Percentiles rank a stretch among this genome's conserved stretches.
phyloP scores from a whole-genome alignment of 1,140 invertebrate species.

The Drosophila seguyi region DNA sequence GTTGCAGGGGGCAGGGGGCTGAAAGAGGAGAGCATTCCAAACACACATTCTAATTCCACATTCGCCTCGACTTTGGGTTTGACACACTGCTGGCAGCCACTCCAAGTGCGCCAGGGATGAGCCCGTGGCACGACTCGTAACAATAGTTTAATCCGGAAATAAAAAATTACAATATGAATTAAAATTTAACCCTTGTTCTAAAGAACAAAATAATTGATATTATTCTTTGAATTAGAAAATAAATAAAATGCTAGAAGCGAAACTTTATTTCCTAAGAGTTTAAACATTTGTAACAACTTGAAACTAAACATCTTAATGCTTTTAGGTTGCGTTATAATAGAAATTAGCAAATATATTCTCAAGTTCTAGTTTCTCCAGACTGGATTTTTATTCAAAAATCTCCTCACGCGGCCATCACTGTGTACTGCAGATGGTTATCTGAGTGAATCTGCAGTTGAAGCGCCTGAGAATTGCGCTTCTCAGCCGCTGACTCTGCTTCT shows the following conservation, averaged over 20 bases:
- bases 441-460: constrained; percentile 42
- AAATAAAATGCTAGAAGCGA: not conserved
- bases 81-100: constrained; percentile 63
- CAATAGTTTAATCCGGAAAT: not conserved
- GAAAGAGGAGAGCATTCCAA: constrained; percentile 68
- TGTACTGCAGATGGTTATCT: constrained; percentile 23
- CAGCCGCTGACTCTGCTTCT: constrained; percentile 21
- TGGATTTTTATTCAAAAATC: not conserved
- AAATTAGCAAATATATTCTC: too few relatives aligned
- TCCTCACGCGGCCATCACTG: constrained; percentile 16
- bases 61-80: constrained; percentile 65
- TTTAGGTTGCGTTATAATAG: too few relatives aligned
- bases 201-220: not conserved
- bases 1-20: constrained; percentile 27
- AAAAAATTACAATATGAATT: too few relatives aligned
- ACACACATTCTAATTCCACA: constrained; percentile 82
- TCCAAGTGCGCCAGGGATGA: constrained; percentile 15
- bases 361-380: not conserved
- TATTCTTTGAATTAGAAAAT: not conserved
- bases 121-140: constrained; percentile 12
- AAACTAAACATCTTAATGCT: not conserved
- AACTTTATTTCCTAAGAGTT: not conserved
- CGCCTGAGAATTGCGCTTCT: constrained; percentile 44
- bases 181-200: fast-evolving
- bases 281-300: too few relatives aligned